Base-by-base conservation (phyloP, 2,797 vertebrate genomes). In the Gypaetus barbatus region DNA sequence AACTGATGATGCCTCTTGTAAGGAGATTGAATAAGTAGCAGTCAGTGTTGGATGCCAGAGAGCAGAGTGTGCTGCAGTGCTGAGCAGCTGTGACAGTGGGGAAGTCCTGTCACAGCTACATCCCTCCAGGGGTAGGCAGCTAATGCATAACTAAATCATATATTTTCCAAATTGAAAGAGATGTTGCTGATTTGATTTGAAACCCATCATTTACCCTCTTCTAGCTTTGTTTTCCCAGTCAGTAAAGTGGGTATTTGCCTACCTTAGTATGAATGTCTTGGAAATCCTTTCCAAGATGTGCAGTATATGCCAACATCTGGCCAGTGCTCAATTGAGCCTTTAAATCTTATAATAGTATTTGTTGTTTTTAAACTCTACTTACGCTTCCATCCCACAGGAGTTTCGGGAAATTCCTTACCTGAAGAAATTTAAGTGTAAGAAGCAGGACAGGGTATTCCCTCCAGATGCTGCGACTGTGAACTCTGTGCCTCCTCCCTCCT, bases 341-440 rank as follows among this genome's bases (percentile, higher is more conserved):
- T 49, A 74, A 35, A 54, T 60, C 24, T 81, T 19, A 3, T 2
- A 60, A 1, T 56, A 44, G 6, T 27, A 28, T 54, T 76, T 54
- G 7, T 80, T 66, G 11, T 5, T 79, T 70, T 78, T 56, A 81
- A 93, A 88, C 9, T 39, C 65, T 83, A 13, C n/a, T 83, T 69
- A 60, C 66, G 46, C 18, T 92, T 90, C 10, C 33, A 18, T 95
- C 51, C 14, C 87, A 54, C 77, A 99, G 99, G 99, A 99, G 95
- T 99, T 99, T 91, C 97, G 98, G 16, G 99, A 99, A 97, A 98
- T 99, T 91, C 95, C 99, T 35, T 99, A 99, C 95, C 97, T 99
- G 86, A 99, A 99, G 97, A 99, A 99, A 96, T 99, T 99, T 93
- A 99, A 99, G 96, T 99, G 99, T 95, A 99, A 99, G 97, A 98